Base-by-base conservation (phyloP, 2,113 vertebrate genomes). In the Salvelinus namaycush region DNA sequence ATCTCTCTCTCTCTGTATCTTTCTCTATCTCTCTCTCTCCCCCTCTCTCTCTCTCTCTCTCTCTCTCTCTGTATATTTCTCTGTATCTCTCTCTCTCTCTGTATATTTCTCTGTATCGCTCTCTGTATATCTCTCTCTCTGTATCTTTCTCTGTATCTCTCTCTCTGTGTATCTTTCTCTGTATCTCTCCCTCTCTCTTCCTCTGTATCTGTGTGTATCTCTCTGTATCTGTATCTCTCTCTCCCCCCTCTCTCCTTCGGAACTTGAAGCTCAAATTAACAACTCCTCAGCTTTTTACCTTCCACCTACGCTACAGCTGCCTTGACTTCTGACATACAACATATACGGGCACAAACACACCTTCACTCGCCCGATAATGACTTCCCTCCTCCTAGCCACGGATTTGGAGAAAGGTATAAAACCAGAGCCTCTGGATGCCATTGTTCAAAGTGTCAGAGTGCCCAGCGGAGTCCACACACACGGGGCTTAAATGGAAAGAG, bases 281-380 rank as follows among this genome's bases (percentile, higher is more conserved):
- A 75, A 79, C 81, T 81, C 88, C 64, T 65, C 73, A 24, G 26
- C 80, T 82, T 88, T 85, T 89, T 76, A 80, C 31, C 14, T 13
- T n/a, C 8, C 76, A 64, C 54, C 54, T 27, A 49, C 20, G 34
- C 64, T 75, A 7, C 78, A 64, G 65, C 27, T 68, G 18, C 22
- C 27, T 59, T 71, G 16, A 72, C 34, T 70, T 7, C 74, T 68
- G 51, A 22, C 68, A 48, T 39, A 22, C 31, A 68, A 20, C 51
- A 48, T 20, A 54, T n/a, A n/a, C 13, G 11, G 6, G 4, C 3
- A 14, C 70, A 72, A 18, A 62, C 69, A 26, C 78, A 76, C 22
- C 34, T 24, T 3, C 70, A 24, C 16, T 11, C 71, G 73, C 72
- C 14, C 27, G 7, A 51, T 86, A 84, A 84, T 79, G 66, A 77